Evolutionary conservation across 2,797 vertebrate genomes (phyloP).

Genomic region (Hoplostethus atlanticus): DNA sequence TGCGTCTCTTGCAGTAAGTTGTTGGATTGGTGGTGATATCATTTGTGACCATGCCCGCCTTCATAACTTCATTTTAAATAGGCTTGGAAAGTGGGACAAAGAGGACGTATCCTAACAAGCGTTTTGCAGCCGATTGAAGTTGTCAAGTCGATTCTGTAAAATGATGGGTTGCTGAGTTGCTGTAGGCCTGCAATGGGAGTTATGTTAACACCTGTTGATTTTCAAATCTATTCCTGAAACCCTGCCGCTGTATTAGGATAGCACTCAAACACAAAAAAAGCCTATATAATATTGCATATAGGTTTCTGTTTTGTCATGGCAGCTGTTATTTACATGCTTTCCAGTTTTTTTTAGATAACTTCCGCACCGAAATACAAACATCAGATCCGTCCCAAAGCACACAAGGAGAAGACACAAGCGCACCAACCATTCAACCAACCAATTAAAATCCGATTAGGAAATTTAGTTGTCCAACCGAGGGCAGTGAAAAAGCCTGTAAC

Average conservation of each 20-base stretch:
- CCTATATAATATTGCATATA: background rate
- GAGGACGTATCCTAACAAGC: background rate
- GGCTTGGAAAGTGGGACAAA: conserved; percentile 1
- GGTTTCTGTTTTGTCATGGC: background rate
- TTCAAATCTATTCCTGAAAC: background rate
- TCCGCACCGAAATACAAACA: conserved; percentile 49
- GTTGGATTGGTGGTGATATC: too few relatives aligned
- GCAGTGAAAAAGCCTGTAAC: conserved; percentile 82
- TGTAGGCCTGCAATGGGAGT: background rate
- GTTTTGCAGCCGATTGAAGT: background rate
- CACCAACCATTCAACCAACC: conserved; percentile 71
- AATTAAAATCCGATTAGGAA: conserved; percentile 91
- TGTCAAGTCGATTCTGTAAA: background rate
- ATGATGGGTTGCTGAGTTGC: background rate
- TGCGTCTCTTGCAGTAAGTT: too few relatives aligned
- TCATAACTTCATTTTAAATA: conserved; percentile 30
- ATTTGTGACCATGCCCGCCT: background rate
- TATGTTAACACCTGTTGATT: conserved; percentile 53
- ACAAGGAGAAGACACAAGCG: conserved; percentile 60
- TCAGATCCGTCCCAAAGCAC: conserved; percentile 39
- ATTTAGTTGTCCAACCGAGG: conserved; percentile 80
- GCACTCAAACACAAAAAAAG: background rate
- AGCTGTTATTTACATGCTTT: background rate
- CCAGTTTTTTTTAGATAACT: conserved; percentile 12
- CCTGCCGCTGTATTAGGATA: background rate